These are phyloP conservation scores for Gymnarchus niloticus DNA, from an alignment of 2,113 vertebrate species.

Conservation along the genomic window DNA sequence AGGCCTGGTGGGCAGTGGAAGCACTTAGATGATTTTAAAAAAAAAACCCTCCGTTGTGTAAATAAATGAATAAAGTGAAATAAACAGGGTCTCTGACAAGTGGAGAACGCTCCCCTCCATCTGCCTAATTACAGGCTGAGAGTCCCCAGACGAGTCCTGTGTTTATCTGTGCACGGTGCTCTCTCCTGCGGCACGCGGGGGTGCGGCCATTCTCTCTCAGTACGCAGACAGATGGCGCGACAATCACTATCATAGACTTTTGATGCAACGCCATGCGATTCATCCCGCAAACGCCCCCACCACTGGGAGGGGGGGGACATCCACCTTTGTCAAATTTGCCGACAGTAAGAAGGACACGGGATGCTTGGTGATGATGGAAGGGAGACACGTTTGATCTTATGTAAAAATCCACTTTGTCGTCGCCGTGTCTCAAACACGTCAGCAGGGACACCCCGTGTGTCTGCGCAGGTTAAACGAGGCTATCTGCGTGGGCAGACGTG, in stretches of 20 bases:
- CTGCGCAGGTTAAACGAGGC: conserved; percentile 28
- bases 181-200: neutral
- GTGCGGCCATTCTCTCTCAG: neutral
- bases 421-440: neutral
- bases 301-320: neutral
- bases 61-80: conserved; percentile 1
- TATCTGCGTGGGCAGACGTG: conserved; percentile 33
- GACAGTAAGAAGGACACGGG: neutral
- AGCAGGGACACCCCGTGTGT: neutral
- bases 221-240: conserved; percentile 27
- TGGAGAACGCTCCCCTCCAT: neutral
- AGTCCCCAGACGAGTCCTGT: conserved; percentile 12
- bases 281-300: neutral
- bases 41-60: neutral
- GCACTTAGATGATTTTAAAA: neutral
- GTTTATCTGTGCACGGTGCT: neutral
- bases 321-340: neutral
- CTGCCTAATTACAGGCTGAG: conserved; percentile 27
- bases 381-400: neutral
- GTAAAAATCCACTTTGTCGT: conserved; percentile 5
- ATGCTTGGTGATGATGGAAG: neutral
- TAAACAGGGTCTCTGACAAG: neutral
- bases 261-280: conserved; percentile 5
- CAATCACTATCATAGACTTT: conserved; percentile 23
- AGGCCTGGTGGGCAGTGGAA: neutral